Conservation (phyloP, 2,888 invertebrate genomes). For the Muschampia plurimacula region DNA sequence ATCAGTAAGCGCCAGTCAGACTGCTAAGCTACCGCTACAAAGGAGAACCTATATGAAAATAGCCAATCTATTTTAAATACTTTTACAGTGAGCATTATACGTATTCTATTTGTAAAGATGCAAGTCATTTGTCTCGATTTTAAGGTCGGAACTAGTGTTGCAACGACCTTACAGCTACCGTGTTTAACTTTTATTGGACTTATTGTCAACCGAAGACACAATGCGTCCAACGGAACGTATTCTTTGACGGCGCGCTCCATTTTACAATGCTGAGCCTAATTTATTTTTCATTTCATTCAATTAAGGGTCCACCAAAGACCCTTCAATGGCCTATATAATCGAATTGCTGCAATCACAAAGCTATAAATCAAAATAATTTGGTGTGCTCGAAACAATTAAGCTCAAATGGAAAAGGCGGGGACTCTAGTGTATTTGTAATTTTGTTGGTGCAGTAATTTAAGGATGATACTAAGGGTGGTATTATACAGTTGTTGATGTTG, state of each 20-base stretch:
- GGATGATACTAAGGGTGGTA: constrained; percentile 1
- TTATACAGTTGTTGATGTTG: neutral
- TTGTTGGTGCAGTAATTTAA: constrained; percentile 49
- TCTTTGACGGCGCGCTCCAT: constrained; percentile 53
- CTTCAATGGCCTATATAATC: constrained; percentile 63
- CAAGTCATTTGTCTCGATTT: constrained; percentile 38
- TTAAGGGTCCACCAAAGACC: constrained; percentile 71
- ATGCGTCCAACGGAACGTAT: constrained; percentile 51
- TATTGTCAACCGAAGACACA: constrained; percentile 51
- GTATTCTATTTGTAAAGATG: constrained; percentile 36
- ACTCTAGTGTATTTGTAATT: constrained; percentile 43
- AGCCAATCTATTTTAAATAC: constrained; percentile 39
- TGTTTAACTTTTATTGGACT: constrained; percentile 47
- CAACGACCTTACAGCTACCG: constrained; percentile 39
- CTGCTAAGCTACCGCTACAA: constrained; percentile 11
- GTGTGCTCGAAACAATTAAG: constrained; percentile 78
- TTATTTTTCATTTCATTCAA: constrained; percentile 81
- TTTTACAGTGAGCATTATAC: constrained; percentile 31
- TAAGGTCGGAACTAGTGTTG: constrained; percentile 33
- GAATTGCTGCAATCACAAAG: constrained; percentile 82
- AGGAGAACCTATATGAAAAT: constrained; percentile 30
- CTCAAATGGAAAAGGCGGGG: constrained; percentile 66
- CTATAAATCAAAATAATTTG: constrained; percentile 84
- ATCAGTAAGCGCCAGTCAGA: constrained; percentile 27
- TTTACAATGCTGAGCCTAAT: constrained; percentile 66